Percentiles rank a stretch among this genome's conserved stretches.
phyloP scores from a whole-genome alignment of 2,888 invertebrate genomes.

The Altica lythri region DNA sequence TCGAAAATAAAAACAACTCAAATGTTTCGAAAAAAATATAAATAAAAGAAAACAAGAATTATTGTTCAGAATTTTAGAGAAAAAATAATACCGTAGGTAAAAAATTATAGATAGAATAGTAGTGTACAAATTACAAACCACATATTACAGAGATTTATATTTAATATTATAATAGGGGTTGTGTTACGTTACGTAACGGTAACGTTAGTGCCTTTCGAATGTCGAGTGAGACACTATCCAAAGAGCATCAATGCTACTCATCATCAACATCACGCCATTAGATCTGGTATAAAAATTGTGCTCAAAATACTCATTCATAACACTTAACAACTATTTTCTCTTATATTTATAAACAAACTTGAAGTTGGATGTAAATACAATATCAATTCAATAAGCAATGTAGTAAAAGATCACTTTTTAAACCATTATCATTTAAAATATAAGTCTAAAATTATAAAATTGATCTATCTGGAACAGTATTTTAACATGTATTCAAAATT shows the following conservation, averaged over 20 bases:
- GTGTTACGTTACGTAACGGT: slow-evolving; percentile 54
- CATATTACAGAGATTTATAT: slow-evolving; percentile 56
- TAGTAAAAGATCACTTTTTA: no score
- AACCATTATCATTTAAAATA: no score
- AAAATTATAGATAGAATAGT: slow-evolving; percentile 44
- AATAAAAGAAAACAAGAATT: slow-evolving; percentile 26
- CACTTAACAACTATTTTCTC: slow-evolving; percentile 20
- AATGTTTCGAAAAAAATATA: slow-evolving; percentile 32
- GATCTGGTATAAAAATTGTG: slow-evolving; percentile 46
- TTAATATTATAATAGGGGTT: slow-evolving; percentile 57
- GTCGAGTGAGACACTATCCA: slow-evolving; percentile 57
- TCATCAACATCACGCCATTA: slow-evolving; percentile 43
- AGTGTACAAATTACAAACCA: slow-evolving; percentile 55
- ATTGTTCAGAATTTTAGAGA: slow-evolving; percentile 32
- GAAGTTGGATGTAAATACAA: no score
- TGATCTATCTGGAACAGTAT: no score
- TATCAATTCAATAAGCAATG: no score
- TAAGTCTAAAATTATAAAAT: no score
- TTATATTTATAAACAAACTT: no score
- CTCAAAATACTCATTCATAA: slow-evolving; percentile 31
- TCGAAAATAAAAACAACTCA: slow-evolving; percentile 41
- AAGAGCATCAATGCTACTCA: slow-evolving; percentile 34
- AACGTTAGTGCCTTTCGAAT: slow-evolving; percentile 59
- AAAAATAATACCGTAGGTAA: slow-evolving; percentile 34
- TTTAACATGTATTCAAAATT: no score